Percentiles rank a stretch among this genome's conserved stretches.
Conservation (phyloP, 2,888 invertebrate species). For the Cerceris ruficornis region DNA sequence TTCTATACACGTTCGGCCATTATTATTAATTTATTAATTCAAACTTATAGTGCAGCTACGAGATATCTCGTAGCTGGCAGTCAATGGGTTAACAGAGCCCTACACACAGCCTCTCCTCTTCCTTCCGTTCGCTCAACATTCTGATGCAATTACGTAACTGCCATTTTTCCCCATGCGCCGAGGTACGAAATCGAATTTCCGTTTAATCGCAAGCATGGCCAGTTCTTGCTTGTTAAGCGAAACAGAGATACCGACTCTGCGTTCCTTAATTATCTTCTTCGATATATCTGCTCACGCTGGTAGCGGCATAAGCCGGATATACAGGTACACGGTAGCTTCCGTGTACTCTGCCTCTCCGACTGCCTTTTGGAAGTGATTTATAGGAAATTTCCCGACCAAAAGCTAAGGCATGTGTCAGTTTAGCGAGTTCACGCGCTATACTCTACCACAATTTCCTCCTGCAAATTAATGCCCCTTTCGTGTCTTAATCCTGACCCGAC, state of each 20-base stretch:
- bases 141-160: too few relatives aligned
- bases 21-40: too few relatives aligned
- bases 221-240: background rate
- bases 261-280: constrained; percentile 53
- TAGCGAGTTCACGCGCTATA: constrained; percentile 29
- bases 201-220: constrained; percentile 36
- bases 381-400: constrained; percentile 48
- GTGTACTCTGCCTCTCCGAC: constrained; percentile 20
- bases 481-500: constrained; percentile 11
- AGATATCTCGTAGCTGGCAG: too few relatives aligned
- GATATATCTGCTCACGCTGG: constrained; percentile 36
- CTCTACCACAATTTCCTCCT: constrained; percentile 26
- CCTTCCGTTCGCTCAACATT: too few relatives aligned
- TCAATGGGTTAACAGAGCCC: too few relatives aligned
- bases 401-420: constrained; percentile 41
- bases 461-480: constrained; percentile 18
- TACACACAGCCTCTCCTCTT: too few relatives aligned
- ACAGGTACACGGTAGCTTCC: constrained; percentile 28
- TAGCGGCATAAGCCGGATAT: constrained; percentile 46
- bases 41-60: too few relatives aligned
- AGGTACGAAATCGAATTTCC: too few relatives aligned
- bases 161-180: too few relatives aligned
- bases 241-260: constrained; percentile 11
- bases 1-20: too few relatives aligned
- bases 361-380: constrained; percentile 53